These are phyloP conservation scores for Euura lappo DNA, from an alignment of 1,140 invertebrate species.

Conservation along the genomic window DNA sequence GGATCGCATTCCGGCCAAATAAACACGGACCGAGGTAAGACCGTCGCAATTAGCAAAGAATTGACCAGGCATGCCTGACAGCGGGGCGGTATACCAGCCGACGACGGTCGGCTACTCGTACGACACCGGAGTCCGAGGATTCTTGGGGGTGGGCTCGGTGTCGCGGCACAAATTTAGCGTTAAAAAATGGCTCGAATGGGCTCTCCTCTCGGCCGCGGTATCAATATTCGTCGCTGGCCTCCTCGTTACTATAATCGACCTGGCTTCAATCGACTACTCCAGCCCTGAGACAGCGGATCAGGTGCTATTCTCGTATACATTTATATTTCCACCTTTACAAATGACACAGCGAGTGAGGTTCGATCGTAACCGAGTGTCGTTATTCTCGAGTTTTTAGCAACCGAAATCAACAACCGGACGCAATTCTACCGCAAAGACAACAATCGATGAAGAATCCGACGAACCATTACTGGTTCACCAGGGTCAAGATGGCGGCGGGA, in stretches of 20 bases:
- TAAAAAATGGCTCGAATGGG: constrained; percentile 56
- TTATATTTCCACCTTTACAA: too few relatives aligned
- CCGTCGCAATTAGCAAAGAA: not conserved
- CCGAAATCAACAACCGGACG: too few relatives aligned
- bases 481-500: not conserved
- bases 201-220: constrained; percentile 49
- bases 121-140: constrained; percentile 47
- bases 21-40: not conserved
- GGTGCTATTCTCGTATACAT: too few relatives aligned
- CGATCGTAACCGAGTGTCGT: too few relatives aligned
- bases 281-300: not conserved
- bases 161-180: constrained; percentile 56
- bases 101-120: constrained; percentile 58
- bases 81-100: constrained; percentile 57
- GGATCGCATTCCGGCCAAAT: too few relatives aligned
- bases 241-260: constrained; percentile 48
- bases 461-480: constrained; percentile 6
- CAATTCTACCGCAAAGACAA: constrained; percentile 3
- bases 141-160: constrained; percentile 40
- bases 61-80: constrained; percentile 45
- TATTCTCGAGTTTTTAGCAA: too few relatives aligned
- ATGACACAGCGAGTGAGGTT: too few relatives aligned
- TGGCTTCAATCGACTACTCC: constrained; percentile 17
- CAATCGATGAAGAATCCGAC: constrained; percentile 37
- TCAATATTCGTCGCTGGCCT: constrained; percentile 51